Evolutionary conservation across 2,797 vertebrate species (phyloP).

Genomic region (Sebastes ruberrimus): DNA sequence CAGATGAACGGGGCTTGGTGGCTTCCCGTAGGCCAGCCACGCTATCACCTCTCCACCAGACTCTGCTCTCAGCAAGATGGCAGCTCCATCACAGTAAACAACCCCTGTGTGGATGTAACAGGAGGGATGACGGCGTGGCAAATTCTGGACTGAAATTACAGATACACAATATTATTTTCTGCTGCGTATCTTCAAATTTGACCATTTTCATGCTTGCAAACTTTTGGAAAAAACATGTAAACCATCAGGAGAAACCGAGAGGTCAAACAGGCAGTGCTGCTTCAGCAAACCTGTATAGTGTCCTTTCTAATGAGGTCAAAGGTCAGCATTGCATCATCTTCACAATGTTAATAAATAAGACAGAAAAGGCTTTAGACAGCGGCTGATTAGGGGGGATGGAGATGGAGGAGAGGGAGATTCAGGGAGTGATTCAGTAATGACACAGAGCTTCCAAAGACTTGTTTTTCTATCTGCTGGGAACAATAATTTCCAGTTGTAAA

Average conservation of each 20-base stretch:
- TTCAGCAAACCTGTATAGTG: background rate
- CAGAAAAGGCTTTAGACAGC: background rate
- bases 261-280: background rate
- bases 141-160: constrained; percentile 10
- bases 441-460: background rate
- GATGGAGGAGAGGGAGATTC: background rate
- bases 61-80: constrained; percentile 64
- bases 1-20: constrained; percentile 51
- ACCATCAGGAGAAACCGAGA: background rate
- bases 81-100: constrained; percentile 48
- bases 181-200: background rate
- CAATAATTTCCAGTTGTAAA: background rate
- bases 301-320: constrained; percentile 11
- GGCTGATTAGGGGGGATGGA: background rate
- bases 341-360: background rate
- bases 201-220: background rate
- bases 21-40: constrained; percentile 54
- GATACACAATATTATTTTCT: background rate
- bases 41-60: constrained; percentile 69
- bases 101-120: background rate
- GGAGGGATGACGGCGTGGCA: background rate
- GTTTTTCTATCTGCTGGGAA: background rate
- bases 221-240: background rate
- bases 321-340: background rate
- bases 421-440: background rate